Conservation (phyloP, 2,888 invertebrate genomes). For the Meiosimyza decipiens region DNA sequence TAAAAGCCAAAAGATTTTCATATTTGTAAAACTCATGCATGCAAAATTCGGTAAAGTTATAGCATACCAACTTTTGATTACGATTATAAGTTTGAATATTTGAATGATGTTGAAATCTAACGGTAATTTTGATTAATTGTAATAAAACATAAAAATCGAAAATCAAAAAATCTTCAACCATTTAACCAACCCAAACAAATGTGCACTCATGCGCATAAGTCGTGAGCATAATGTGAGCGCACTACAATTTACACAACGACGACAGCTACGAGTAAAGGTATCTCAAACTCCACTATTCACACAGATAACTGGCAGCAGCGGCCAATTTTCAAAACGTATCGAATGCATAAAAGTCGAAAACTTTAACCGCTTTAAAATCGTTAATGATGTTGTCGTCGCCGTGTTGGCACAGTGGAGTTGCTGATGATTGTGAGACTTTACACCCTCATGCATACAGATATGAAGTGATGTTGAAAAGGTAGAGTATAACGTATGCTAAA, state of each 20-base stretch:
- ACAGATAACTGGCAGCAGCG: too few relatives aligned
- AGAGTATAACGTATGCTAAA: too few relatives aligned
- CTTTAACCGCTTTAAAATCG: constrained; percentile 7
- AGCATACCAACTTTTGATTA: not conserved
- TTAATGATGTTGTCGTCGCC: not conserved
- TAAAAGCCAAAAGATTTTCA: too few relatives aligned
- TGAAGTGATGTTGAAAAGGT: too few relatives aligned
- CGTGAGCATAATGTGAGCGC: not conserved
- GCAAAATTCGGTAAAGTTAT: not conserved
- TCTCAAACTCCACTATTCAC: constrained; percentile 1
- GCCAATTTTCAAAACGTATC: constrained; percentile 20
- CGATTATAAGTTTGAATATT: too few relatives aligned
- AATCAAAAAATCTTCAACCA: not conserved
- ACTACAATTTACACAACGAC: not conserved
- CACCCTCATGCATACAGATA: too few relatives aligned
- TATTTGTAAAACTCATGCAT: constrained; percentile 12
- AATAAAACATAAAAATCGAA: not conserved
- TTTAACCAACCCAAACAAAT: not conserved
- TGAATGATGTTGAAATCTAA: constrained; percentile 46
- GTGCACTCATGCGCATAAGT: not conserved
- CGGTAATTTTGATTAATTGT: constrained; percentile 56
- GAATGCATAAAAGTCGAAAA: constrained; percentile 27
- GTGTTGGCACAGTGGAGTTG: not conserved
- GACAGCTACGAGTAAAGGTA: constrained; percentile 21
- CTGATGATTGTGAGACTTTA: too few relatives aligned